Evolutionary conservation across 2,113 vertebrate genomes (phyloP), one percentile per base, ranked within the genome.

Genomic region (human (Homo sapiens)): DNA sequence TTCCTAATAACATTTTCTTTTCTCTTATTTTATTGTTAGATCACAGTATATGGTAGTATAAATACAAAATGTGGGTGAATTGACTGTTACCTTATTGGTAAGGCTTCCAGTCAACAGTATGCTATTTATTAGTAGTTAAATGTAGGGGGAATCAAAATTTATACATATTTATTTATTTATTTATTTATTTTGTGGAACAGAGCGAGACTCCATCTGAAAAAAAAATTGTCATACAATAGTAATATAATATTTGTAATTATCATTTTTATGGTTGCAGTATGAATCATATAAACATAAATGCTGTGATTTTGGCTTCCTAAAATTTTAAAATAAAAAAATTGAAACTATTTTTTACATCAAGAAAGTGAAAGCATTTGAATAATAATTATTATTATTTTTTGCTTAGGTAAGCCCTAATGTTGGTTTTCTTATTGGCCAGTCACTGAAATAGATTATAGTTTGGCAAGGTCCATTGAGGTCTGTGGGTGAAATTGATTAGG

Each of bases 401-500:
- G 32, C 40, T 93, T 45, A 82, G 59, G 9, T 91, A 40, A 90
- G 2, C 16, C 18, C 73, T 72, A 35, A 48, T n/a, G 30, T 57
- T 88, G 45, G 12, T 73, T 93, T 96, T 57, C 5, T 91, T 78
- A 52, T 84, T 78, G 64, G 16, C n/a, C 57, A 79, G 25, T 91
- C 20, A 94, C 23, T 2, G 9, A 83, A 96, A 96, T 25, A 84
- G 20, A 66, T 50, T 79, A 22, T 52, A 45, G 25, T 82, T 81
- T 55, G 9, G 43, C 66, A 82, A 89, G 79, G 40, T 86, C 17
- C 40, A 50, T 40, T 82, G 55, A 93, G 50, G 52, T 38, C 23
- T 32, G 27, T 76, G 50, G 14, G 23, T 87, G 25, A 94, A 95
- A 94, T 35, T 75, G 73, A 96, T 96, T 87, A 92, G 25, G 40